phyloP scores from a whole-genome alignment of 37 sponge, comb jelly and placozoan species.

The Aplysina aerophoba region DNA sequence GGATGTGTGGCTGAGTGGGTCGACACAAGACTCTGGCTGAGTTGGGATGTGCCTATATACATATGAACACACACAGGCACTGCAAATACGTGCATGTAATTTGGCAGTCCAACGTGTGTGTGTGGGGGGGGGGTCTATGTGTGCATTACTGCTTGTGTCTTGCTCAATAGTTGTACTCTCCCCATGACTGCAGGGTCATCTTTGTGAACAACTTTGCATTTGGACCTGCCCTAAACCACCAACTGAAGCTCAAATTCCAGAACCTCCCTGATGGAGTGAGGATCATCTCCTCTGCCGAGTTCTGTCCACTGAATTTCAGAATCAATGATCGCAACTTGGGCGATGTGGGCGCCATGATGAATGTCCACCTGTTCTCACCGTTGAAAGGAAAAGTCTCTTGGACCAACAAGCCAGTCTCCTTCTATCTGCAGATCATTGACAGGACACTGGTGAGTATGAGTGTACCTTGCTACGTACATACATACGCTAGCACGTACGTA shows the following conservation, averaged over 20 bases:
- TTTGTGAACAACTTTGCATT: slow-evolving; percentile 99
- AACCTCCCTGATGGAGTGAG: slow-evolving; percentile 67
- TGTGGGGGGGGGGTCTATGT: not conserved
- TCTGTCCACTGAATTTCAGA: slow-evolving; percentile 94
- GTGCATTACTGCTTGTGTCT: not conserved
- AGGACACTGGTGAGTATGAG: slow-evolving; percentile 26
- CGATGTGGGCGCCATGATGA: slow-evolving; percentile 96
- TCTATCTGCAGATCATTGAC: slow-evolving; percentile 94
- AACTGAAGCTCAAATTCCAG: slow-evolving; percentile 79
- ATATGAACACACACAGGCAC: not conserved
- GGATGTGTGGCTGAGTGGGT: slow-evolving; percentile 14
- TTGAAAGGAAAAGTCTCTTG: slow-evolving; percentile 91
- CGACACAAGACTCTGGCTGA: not conserved
- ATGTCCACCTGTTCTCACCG: slow-evolving; percentile 80
- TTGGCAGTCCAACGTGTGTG: slow-evolving; percentile 1
- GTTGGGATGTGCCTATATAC: slow-evolving; percentile 10
- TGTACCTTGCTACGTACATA: not conserved
- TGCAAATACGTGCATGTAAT: not conserved
- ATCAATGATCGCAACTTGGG: slow-evolving; percentile 85
- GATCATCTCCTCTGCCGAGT: slow-evolving; percentile 89
- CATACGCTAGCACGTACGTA: too few relatives aligned
- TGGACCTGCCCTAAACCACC: slow-evolving; percentile 94
- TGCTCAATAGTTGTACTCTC: too few relatives aligned
- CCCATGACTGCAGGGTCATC: slow-evolving; percentile 58
- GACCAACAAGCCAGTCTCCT: slow-evolving; percentile 94